These are phyloP conservation scores for Drosophila ochracea DNA, from an alignment of 2,888 invertebrate genomes.

Conservation along the genomic window DNA sequence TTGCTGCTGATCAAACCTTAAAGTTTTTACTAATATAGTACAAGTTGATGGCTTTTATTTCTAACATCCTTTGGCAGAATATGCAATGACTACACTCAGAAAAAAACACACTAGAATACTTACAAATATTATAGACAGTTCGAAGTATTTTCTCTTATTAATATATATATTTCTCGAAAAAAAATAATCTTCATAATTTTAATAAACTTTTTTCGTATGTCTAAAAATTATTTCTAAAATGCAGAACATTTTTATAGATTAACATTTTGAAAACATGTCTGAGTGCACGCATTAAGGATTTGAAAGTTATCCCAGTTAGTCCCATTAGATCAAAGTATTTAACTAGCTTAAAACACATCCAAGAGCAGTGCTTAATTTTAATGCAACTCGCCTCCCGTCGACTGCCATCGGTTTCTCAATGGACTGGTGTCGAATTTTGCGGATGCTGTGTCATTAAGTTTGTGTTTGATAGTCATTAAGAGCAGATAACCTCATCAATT, in stretches of 20 bases:
- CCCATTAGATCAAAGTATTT: not conserved
- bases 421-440: not conserved
- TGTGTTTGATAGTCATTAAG: not conserved
- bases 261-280: not conserved
- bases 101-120: not conserved
- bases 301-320: not conserved
- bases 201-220: not conserved
- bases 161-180: not conserved
- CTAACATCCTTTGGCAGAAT: not conserved
- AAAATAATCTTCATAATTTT: not conserved
- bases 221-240: not conserved
- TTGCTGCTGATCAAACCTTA: not conserved
- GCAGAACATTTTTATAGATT: not conserved
- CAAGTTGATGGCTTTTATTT: not conserved
- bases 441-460: not conserved
- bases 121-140: not conserved
- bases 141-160: not conserved
- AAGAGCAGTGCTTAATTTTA: not conserved
- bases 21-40: not conserved
- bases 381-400: not conserved
- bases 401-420: not conserved
- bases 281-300: not conserved
- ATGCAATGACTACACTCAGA: not conserved
- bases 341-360: not conserved
- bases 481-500: not conserved